phyloP scores from a whole-genome alignment of 2,113 vertebrate species.

The Hydropotes inermis region DNA sequence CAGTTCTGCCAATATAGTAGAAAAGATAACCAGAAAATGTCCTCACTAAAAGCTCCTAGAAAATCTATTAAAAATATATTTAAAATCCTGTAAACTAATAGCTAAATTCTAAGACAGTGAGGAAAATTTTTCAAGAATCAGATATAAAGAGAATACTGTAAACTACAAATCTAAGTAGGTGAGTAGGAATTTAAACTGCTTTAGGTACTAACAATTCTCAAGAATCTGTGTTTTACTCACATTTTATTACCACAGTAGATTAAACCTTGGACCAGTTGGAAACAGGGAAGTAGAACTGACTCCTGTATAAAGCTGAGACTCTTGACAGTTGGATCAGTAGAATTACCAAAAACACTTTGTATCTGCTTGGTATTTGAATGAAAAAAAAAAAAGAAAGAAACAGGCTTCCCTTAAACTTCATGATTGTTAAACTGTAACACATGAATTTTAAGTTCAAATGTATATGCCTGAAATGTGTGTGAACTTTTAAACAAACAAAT shows the following conservation, averaged over 20 bases:
- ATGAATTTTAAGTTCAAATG: neutral
- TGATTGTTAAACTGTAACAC: neutral
- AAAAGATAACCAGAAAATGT: neutral
- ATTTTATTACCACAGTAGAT: neutral
- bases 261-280: neutral
- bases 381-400: neutral
- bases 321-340: neutral
- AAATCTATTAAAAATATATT: neutral
- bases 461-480: neutral
- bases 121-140: neutral
- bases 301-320: neutral
- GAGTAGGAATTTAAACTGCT: neutral
- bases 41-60: neutral
- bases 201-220: neutral
- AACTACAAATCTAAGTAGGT: neutral
- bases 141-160: constrained; percentile 7
- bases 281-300: neutral
- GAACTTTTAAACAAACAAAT: neutral
- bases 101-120: neutral
- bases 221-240: neutral
- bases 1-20: neutral
- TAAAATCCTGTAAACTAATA: neutral
- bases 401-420: neutral
- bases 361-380: neutral
- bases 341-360: neutral